Evolutionary conservation across 2,797 vertebrate species (phyloP), one percentile per base, ranked within the genome.

Genomic region (Galago senegalensis): DNA sequence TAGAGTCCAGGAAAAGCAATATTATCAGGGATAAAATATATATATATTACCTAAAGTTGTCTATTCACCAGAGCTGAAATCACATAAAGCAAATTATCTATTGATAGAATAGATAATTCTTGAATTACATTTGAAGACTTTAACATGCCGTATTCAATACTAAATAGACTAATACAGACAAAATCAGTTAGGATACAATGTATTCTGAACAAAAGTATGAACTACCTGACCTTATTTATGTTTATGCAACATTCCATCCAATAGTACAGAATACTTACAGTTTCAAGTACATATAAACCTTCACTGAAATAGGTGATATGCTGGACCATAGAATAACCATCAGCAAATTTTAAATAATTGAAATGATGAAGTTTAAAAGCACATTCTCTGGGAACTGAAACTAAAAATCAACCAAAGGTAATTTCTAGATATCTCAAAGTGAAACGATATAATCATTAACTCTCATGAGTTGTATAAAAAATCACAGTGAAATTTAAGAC

Each of bases 401-500:
- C 43, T 20, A 49, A 49, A 76, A 31, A 21, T 12, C 17, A 20
- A 20, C 16, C 31, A 53, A 53, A 77, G 46, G 53, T 31, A 53
- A 77, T 53, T 77, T 29, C 46, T 18, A 53, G 46, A n/a, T n/a
- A 61, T 11, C 76, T 86, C 3, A 9, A 72, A 27, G 43, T 60
- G 75, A 87, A 82, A 85, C n/a, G 49, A 72, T 46, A 27, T 53
- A 49, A 81, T 56, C 34, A 56, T 61, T 49, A 89, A 7, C 7
- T 89, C 25, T 67, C 29, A 76, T 37, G 18, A 31, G 21, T 85
- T 14, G 67, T 23, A 43, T 23, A 82, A 27, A 7, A 92, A 83
- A 53, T 83, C 17, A 53, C 17, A 76, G 14, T 53, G 16, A 53
- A 76, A 61, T 83, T 77, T 95, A n/a, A 95, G 83, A 88, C n/a